phyloP scores from a whole-genome alignment of 1,140 invertebrate species.

The Diplogasteroides magnus region DNA sequence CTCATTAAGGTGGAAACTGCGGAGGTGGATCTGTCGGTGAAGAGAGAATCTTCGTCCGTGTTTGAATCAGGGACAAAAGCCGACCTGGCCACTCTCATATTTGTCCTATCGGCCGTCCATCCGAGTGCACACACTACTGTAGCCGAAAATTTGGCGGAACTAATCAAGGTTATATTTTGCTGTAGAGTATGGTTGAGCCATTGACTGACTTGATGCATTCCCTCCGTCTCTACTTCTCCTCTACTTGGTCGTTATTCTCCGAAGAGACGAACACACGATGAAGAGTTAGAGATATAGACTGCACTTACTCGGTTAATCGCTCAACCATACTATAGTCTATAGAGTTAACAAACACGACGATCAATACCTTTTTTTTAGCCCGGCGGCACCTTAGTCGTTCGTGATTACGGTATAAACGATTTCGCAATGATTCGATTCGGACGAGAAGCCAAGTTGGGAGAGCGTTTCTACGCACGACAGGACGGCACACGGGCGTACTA shows the following conservation, averaged over 20 bases:
- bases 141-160: slow-evolving; percentile 67
- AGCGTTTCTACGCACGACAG: slow-evolving; percentile 80
- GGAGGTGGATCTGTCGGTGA: slow-evolving; percentile 41
- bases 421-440: slow-evolving; percentile 92
- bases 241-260: too few relatives aligned
- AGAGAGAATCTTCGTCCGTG: slow-evolving; percentile 4
- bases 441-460: slow-evolving; percentile 61
- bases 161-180: slow-evolving; percentile 38
- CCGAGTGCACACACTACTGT: slow-evolving; percentile 71
- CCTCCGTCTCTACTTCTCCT: too few relatives aligned
- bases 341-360: too few relatives aligned
- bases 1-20: slow-evolving; percentile 24
- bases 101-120: slow-evolving; percentile 74
- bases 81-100: slow-evolving; percentile 69
- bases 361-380: slow-evolving; percentile 56
- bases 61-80: slow-evolving; percentile 58
- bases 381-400: slow-evolving; percentile 81
- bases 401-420: slow-evolving; percentile 93
- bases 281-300: too few relatives aligned
- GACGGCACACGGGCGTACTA: slow-evolving; percentile 97
- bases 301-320: too few relatives aligned
- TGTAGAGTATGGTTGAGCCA: neutral
- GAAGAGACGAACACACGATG: too few relatives aligned
- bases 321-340: too few relatives aligned
- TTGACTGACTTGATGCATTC: slow-evolving; percentile 56